phyloP scores from a whole-genome alignment of 1,140 invertebrate genomes.

The Ceratina calcarata region DNA sequence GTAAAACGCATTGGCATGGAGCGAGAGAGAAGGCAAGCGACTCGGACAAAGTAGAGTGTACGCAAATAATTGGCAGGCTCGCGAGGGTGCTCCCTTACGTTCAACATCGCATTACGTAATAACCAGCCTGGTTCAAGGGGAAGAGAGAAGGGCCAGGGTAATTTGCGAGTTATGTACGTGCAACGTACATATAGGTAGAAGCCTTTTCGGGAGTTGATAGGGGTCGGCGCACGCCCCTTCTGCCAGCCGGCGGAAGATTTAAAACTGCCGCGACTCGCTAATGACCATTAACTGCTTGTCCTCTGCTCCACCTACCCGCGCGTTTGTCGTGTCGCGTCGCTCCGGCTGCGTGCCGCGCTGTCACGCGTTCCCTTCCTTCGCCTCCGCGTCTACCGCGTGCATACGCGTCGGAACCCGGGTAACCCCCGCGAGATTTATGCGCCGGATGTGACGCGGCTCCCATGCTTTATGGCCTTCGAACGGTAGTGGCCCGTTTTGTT shows the following conservation, averaged over 20 bases:
- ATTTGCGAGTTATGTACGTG: constrained; percentile 50
- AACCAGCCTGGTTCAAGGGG: constrained; percentile 51
- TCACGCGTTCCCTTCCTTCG: constrained; percentile 50
- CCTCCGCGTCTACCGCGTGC: constrained; percentile 36
- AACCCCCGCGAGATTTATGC: constrained; percentile 76
- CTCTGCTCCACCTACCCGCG: constrained; percentile 57
- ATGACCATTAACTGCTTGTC: constrained; percentile 75
- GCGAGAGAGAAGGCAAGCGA: constrained; percentile 15
- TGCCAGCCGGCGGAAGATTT: constrained; percentile 67
- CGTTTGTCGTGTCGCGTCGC: constrained; percentile 51
- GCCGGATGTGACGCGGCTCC: constrained; percentile 75
- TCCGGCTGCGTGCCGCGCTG: constrained; percentile 57
- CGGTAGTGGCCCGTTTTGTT: constrained; percentile 47
- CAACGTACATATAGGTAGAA: constrained; percentile 57
- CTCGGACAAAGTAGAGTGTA: constrained; percentile 31
- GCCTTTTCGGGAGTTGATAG: constrained; percentile 63
- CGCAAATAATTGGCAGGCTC: constrained; percentile 58
- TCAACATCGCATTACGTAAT: constrained; percentile 65
- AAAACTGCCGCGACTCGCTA: constrained; percentile 72
- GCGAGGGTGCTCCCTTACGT: constrained; percentile 50
- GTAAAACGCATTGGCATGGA: constrained; percentile 15
- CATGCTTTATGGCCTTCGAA: constrained; percentile 73
- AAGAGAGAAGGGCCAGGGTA: constrained; percentile 42
- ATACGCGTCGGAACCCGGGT: constrained; percentile 30
- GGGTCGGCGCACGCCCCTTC: constrained; percentile 53